These are phyloP conservation scores for Pseudonaja textilis DNA, from an alignment of 2,113 vertebrate species.

Conservation along the genomic window DNA sequence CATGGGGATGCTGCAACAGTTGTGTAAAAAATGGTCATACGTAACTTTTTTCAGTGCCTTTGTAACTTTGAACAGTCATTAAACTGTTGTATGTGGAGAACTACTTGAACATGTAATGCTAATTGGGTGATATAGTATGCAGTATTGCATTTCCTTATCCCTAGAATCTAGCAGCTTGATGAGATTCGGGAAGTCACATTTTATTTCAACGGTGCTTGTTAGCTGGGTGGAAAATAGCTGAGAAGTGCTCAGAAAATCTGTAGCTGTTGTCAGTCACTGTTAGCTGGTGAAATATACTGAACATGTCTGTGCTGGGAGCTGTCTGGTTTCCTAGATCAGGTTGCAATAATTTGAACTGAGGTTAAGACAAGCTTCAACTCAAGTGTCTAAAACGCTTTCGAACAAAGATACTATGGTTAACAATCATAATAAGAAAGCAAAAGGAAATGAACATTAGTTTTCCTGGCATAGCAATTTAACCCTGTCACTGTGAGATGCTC, in stretches of 20 bases:
- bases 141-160: background rate
- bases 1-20: background rate
- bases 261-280: background rate
- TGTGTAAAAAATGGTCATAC: background rate
- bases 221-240: background rate
- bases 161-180: background rate
- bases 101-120: background rate
- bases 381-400: background rate
- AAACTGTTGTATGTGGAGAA: background rate
- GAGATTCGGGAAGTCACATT: background rate
- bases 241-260: background rate
- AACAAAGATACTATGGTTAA: background rate
- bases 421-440: background rate
- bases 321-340: background rate
- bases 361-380: background rate
- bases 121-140: background rate
- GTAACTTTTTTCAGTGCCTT: background rate
- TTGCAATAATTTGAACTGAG: background rate
- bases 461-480: background rate
- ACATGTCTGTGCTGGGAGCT: background rate
- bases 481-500: background rate
- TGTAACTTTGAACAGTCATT: background rate
- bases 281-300: background rate
- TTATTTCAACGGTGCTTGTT: background rate
- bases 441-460: background rate